A percentile compares a stretch with the other conserved stretches of the same genome.
phyloP scores from a whole-genome alignment of 2,888 invertebrate species.

The Osmoderma eremita region DNA sequence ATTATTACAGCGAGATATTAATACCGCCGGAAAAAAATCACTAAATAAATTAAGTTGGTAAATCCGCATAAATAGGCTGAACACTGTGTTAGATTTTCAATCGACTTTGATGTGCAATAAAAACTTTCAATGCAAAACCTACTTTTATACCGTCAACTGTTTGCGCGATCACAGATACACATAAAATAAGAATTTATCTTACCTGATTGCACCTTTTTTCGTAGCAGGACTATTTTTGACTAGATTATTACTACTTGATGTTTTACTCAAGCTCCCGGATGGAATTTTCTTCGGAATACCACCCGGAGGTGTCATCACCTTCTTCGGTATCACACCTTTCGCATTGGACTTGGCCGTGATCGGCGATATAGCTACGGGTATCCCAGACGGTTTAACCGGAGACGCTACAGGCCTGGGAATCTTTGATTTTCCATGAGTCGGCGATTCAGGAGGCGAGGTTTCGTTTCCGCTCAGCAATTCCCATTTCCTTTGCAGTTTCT shows the following conservation, averaged over 20 bases:
- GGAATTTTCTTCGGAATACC: constrained; percentile 41
- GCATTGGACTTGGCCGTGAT: constrained; percentile 47
- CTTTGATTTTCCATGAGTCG: constrained; percentile 71
- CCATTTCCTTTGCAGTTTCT: constrained; percentile 82
- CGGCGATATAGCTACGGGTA: constrained; percentile 66
- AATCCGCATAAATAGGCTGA: too few species aligned
- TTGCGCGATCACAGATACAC: background rate
- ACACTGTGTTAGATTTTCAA: too few species aligned
- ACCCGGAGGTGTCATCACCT: constrained; percentile 60
- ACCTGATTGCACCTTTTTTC: constrained; percentile 53
- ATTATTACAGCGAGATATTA: too few species aligned
- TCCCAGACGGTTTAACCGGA: constrained; percentile 73
- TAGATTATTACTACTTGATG: constrained; percentile 45
- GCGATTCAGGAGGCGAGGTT: constrained; percentile 58
- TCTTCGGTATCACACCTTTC: constrained; percentile 55
- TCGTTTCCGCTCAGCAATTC: constrained; percentile 76
- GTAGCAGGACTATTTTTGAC: constrained; percentile 49
- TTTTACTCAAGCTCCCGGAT: constrained; percentile 40
- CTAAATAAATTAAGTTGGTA: too few species aligned
- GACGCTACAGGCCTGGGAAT: constrained; percentile 81
- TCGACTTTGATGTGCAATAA: too few species aligned
- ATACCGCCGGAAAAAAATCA: too few species aligned
- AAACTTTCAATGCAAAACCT: too few species aligned
- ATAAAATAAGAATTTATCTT: constrained; percentile 32
- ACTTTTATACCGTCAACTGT: too few species aligned